A percentile compares a stretch with the other conserved stretches of the same genome.
These are phyloP conservation scores for Actenoides hombroni DNA, from an alignment of 2,113 vertebrate genomes.

Conservation along the genomic window DNA sequence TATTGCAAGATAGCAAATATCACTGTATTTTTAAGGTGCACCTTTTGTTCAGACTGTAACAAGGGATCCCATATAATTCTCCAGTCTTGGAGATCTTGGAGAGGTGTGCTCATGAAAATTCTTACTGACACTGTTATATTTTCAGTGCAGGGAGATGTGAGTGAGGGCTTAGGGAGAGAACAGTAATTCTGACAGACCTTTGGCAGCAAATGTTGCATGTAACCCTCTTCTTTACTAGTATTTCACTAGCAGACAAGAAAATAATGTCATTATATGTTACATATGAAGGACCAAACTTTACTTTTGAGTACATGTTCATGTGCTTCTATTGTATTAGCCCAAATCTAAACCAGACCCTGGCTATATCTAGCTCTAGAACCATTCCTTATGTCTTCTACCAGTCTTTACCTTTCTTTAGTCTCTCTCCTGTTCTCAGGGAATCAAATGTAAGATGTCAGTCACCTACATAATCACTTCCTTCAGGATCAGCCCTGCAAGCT, in stretches of 20 bases:
- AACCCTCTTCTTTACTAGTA: neutral
- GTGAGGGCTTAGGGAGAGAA: neutral
- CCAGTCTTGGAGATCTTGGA: neutral
- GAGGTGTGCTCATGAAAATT: neutral
- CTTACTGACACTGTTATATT: neutral
- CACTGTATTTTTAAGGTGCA: neutral
- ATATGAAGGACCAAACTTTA: neutral
- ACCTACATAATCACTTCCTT: neutral
- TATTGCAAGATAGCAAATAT: neutral
- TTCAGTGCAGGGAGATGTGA: neutral
- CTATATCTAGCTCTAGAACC: neutral
- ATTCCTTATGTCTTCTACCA: neutral
- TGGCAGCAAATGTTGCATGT: neutral
- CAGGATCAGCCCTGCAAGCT: neutral
- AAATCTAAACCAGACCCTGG: neutral
- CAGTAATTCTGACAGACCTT: neutral
- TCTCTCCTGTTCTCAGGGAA: neutral
- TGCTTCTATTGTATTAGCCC: neutral
- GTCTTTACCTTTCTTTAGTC: neutral
- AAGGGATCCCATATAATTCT: neutral
- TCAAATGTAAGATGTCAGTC: neutral
- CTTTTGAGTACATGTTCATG: neutral
- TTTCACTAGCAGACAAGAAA: neutral
- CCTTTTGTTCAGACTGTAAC: neutral
- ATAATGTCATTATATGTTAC: neutral